Base-by-base conservation (phyloP, 2,888 invertebrate species). In the Bellardia pandia region DNA sequence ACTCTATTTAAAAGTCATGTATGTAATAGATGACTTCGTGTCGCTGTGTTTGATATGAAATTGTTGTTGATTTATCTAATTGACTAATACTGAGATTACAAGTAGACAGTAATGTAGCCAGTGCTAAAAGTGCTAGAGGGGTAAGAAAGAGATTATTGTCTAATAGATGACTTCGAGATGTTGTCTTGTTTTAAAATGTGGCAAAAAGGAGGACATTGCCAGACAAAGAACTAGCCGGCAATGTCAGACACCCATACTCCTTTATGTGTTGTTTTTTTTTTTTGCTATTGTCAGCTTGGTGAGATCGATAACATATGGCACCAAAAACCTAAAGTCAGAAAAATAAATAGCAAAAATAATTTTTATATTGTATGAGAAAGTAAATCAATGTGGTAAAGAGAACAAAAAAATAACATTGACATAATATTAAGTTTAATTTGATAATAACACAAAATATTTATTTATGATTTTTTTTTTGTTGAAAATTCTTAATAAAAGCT, bases 251-350 rank as follows among this genome's bases (percentile, higher is more conserved):
- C 9, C 11, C 4, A 1, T 1, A 30, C 1, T 51, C 14, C 30
- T 14, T 56, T 45, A 23, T 16, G 45, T 33, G 33, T 11, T 23
- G 23, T 23, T 23, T 23, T 23, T 23, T 23, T 23, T n/a, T n/a
- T n/a, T n/a, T n/a, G n/a, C n/a, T 53, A 64, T 71, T 86, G 48
- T 45, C 56, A 40, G 81, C 13, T 37, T 78, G 66, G 45, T 78
- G 74, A 45, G 86, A 82, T 82, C 86, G 79, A 86, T 78, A 86
- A 71, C 82, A 83, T 64, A 75, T 82, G 86, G 40, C 77, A 78
- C 74, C 74, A 45, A 51, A 60, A 76, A 74, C 58, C 71, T 40
- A 78, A 60, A 37, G 40, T 77, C 11, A 11, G 11, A 64, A 72
- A 84, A 30, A 13, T 48, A 74, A 58, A 69, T 75, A 62, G 13